Evolutionary conservation across 2,797 vertebrate species (phyloP), one percentile per base, ranked within the genome.

Genomic region (Morus bassanus): DNA sequence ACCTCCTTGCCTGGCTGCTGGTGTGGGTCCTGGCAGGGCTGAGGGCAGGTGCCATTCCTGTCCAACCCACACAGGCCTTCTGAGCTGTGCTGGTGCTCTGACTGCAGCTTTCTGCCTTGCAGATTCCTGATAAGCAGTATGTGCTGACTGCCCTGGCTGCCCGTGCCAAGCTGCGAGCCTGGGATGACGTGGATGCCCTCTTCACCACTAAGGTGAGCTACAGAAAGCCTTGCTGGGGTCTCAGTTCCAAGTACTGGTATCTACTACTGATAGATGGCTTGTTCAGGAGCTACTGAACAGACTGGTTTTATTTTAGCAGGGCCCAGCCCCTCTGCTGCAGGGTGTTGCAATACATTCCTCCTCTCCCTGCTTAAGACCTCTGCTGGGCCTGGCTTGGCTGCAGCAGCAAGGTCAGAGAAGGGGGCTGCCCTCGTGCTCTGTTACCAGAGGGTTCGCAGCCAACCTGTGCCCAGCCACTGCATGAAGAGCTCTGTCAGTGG

Each of bases 121-220:
- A 99, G 99, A 98, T 99, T 88, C 98, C 99, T 59, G 99, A 99
- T 95, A 99, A 99, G 95, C 99, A 99, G 96, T 99, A 98, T 82
- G 98, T 99, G 75, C 98, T 99, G 91, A 99, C 99, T 18, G 98
- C 99, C 28, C 85, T 99, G 93, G 99, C 98, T 21, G 99, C 99
- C 6, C 98, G 99, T 51, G 99, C 99, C 9, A 99, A 99, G 96
- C 98, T 99, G 60, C 99, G 99, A 95, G 98, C 98, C n/a, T 99
- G 99, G 99, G 77, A 93, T 33, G 99, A 99, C n/a, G 98, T 99
- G 8, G 99, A 99, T 72, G 98, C 98, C 70, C 98, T 99, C 77
- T 99, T 99, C 73, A 98, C 98, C 93, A 98, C 98, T 51, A 99
- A 99, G 98, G 98, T 98, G 75, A 95, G 95, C 37, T 85, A 76